Base-by-base conservation (phyloP, 2,797 vertebrate species). In the Pterois miles region DNA sequence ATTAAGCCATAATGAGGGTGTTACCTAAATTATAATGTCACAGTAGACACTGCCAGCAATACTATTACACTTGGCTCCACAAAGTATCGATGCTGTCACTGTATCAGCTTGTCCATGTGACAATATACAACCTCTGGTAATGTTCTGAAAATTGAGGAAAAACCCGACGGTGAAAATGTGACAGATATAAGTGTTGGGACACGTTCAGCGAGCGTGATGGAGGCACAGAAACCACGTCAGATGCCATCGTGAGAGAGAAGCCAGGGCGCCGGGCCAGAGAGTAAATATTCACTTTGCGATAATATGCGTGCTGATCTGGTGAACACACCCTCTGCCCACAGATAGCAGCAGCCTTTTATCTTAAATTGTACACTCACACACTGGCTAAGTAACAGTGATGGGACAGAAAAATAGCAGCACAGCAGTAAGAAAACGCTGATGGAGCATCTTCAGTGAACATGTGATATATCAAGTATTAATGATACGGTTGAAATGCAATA, bases 321-420 rank as follows among this genome's bases (percentile, higher is more conserved):
- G 84, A 81, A 87, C 91, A 93, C 90, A 76, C 92, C 91, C 90
- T 91, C 74, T 81, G 65, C 83, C 88, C 89, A 91, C 83, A 89
- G 89, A 93, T 92, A 92, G 91, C 76, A 86, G 70, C 77, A 88
- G 86, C 56, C 81, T 81, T 93, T 91, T 87, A 92, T 89, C 90
- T 88, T 38, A 64, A 56, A 81, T 78, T 79, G 68, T 66, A 82
- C 80, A 85, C n/a, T n/a, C 85, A 84, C 86, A 83, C 82, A 70
- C 31, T 20, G 71, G 62, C 72, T 71, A 33, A 48, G 65, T 63
- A 67, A 74, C 34, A 79, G 78, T 70, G 78, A 88, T 64, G 10
- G 46, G 20, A 63, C 57, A 74, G 56, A 59, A 63, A 79, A 81
- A 76, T 52, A 57, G 64, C 40, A 76, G 40, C 59, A 48, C 40